phyloP scores from a whole-genome alignment of 2,113 vertebrate species.

The Hyperoodon ampullatus region DNA sequence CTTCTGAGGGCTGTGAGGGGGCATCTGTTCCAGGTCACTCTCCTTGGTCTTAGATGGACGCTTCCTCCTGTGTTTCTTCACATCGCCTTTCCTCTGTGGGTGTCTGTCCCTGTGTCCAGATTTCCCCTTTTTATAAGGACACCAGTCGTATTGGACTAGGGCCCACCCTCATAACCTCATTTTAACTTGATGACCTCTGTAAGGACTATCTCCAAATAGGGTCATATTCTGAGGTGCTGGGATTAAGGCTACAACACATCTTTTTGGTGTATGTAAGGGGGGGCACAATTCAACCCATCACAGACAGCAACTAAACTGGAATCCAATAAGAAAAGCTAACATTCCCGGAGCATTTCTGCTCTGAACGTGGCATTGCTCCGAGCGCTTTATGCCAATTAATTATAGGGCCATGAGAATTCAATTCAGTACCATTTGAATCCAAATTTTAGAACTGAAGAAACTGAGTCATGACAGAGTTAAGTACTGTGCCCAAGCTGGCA shows the following conservation, averaged over 20 bases:
- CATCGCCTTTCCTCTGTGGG: neutral
- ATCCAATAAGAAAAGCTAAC: neutral
- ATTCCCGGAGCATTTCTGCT: neutral
- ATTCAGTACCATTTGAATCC: neutral
- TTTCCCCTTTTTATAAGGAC: neutral
- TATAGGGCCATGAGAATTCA: neutral
- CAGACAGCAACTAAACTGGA: neutral
- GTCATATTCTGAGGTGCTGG: neutral
- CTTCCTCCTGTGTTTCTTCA: neutral
- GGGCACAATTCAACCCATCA: neutral
- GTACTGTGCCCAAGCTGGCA: neutral
- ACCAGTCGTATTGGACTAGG: neutral
- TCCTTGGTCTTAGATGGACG: neutral
- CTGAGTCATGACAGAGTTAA: neutral
- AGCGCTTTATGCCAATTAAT: neutral
- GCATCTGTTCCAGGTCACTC: too few species aligned
- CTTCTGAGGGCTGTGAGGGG: neutral
- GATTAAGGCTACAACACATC: neutral
- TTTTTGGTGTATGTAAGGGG: neutral
- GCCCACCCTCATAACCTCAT: neutral
- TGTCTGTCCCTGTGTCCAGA: neutral
- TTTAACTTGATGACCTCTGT: neutral
- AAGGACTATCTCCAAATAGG: neutral
- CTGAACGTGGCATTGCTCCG: neutral
- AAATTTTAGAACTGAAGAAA: neutral